Percentiles rank a stretch among this genome's conserved stretches.
Conservation (phyloP, 2,113 vertebrate species). For the Anseranas semipalmata region DNA sequence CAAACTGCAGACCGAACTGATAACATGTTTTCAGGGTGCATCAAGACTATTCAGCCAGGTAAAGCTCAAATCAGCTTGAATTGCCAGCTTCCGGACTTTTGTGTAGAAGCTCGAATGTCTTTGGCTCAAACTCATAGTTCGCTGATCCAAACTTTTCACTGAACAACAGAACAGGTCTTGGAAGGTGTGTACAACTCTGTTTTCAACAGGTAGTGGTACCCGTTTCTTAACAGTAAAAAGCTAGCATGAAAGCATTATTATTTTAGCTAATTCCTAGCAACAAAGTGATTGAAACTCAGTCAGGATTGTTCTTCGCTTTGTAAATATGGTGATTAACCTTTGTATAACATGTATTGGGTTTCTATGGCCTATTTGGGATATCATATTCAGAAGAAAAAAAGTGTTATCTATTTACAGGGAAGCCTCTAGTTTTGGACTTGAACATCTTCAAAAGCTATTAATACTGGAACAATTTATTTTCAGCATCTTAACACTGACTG, state of each 20-base stretch:
- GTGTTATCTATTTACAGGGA: conserved; percentile 75
- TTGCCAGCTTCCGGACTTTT: conserved; percentile 52
- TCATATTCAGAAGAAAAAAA: conserved; percentile 46
- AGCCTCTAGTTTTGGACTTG: conserved; percentile 86
- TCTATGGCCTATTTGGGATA: conserved; percentile 62
- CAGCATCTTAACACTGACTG: conserved; percentile 70
- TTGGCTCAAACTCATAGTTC: conserved; percentile 40
- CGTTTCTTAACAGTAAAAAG: conserved; percentile 37
- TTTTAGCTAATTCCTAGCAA: conserved; percentile 44
- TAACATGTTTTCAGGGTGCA: conserved; percentile 4
- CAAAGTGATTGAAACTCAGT: conserved; percentile 44
- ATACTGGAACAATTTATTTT: conserved; percentile 74
- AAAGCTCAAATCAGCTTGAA: conserved; percentile 69
- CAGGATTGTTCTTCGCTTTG: conserved; percentile 37
- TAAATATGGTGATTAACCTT: conserved; percentile 18
- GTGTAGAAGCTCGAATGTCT: conserved; percentile 29
- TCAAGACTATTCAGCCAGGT: conserved; percentile 52
- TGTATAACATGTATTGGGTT: conserved; percentile 37
- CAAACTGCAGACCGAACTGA: conserved; percentile 42
- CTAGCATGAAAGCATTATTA: conserved; percentile 33
- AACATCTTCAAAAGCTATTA: conserved; percentile 73
- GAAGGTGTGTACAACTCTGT: not conserved
- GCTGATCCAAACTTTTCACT: conserved; percentile 41
- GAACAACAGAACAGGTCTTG: conserved; percentile 4
- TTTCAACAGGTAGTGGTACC: conserved; percentile 5